These are phyloP conservation scores for Oreochromis spilurus DNA, from an alignment of 2,113 vertebrate species.

Conservation along the genomic window DNA sequence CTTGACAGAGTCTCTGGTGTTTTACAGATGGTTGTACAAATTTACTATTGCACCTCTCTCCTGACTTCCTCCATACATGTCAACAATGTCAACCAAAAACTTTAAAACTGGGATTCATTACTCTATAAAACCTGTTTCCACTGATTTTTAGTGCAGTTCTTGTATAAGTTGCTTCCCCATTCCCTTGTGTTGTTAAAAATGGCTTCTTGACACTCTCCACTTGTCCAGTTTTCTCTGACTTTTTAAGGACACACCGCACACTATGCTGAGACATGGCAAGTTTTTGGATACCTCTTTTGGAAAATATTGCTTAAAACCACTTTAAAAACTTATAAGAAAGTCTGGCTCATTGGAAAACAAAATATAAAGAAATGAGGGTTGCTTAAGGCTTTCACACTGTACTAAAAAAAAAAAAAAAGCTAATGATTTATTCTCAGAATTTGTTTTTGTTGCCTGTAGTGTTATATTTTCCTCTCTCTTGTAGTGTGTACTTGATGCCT, in stretches of 20 bases:
- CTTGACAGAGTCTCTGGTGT: background rate
- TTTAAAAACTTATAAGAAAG: background rate
- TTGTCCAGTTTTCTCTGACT: background rate
- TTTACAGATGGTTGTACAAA: background rate
- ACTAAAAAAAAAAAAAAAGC: background rate
- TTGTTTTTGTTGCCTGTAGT: background rate
- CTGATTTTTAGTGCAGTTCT: background rate
- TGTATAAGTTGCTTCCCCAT: background rate
- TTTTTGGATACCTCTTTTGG: background rate
- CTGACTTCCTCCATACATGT: background rate
- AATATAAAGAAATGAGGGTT: background rate
- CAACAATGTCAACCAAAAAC: background rate
- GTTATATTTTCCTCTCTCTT: background rate
- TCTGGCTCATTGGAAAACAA: background rate
- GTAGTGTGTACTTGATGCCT: constrained; percentile 20
- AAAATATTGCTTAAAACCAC: background rate
- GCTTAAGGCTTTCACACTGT: background rate
- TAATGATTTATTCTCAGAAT: background rate
- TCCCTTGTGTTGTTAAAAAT: background rate
- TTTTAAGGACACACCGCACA: background rate
- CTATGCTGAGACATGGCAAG: background rate
- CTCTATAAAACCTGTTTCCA: background rate
- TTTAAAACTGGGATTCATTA: background rate
- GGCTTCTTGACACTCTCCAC: background rate
- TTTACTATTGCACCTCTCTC: background rate